These are phyloP conservation scores for Stenodema calcarata DNA, from an alignment of 2,888 invertebrate genomes.

Conservation along the genomic window DNA sequence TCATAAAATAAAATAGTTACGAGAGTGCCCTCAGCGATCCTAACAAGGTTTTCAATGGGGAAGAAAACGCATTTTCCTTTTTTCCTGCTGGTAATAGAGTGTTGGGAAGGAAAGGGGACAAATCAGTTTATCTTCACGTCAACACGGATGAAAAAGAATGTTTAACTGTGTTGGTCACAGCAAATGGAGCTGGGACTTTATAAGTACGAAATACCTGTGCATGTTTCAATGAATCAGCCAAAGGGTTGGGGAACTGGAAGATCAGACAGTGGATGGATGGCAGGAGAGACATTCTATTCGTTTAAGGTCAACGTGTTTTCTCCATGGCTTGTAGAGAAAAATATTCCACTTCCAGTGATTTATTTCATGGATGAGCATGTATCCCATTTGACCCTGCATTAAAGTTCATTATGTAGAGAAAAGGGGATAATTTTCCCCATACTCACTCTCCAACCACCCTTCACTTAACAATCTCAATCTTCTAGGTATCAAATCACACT, in stretches of 20 bases:
- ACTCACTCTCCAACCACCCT: not conserved
- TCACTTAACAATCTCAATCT: not conserved
- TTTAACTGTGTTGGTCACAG: conserved; percentile 57
- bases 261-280: conserved; percentile 63
- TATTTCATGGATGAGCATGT: conserved; percentile 61
- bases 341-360: conserved; percentile 60
- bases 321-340: conserved; percentile 60
- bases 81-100: conserved; percentile 55
- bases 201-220: conserved; percentile 54
- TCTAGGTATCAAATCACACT: not conserved
- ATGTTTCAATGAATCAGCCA: conserved; percentile 54
- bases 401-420: conserved; percentile 48
- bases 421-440: conserved; percentile 51
- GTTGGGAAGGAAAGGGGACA: conserved; percentile 56
- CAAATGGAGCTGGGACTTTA: conserved; percentile 57
- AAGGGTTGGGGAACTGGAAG: conserved; percentile 61
- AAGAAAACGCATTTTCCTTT: conserved; percentile 55
- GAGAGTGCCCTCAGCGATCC: conserved; percentile 51
- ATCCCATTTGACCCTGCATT: conserved; percentile 59
- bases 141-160: conserved; percentile 59
- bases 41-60: conserved; percentile 54
- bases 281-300: conserved; percentile 61
- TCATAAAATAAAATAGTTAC: conserved; percentile 46
- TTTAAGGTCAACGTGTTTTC: conserved; percentile 61
- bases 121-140: conserved; percentile 57